Evolutionary conservation across 23 tunicate species (phyloP).

Genomic region (Clavelina lepadiformis): DNA sequence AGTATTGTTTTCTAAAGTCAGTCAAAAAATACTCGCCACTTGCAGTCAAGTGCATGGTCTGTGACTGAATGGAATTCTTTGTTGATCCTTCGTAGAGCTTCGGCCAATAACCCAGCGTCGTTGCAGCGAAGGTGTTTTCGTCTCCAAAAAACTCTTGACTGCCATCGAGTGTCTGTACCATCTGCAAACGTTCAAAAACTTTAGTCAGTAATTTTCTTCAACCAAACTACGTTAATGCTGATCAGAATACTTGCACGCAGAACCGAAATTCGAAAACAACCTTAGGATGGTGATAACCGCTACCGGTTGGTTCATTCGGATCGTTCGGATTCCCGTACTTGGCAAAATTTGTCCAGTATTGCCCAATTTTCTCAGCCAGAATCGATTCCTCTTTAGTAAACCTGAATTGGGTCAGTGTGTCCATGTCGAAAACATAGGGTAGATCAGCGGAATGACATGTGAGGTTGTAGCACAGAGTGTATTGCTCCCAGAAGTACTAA

Average conservation of each 20-base stretch:
- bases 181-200: no score
- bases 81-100: constrained; percentile 21
- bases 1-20: constrained; percentile 18
- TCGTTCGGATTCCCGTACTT: constrained; percentile 77
- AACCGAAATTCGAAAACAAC: no score
- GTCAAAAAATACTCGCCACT: constrained; percentile 15
- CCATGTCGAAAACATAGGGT: constrained; percentile 69
- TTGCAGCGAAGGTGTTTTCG: no score
- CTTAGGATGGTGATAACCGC: no score
- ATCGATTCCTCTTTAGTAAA: constrained; percentile 39
- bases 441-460: constrained; percentile 73
- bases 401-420: constrained; percentile 34
- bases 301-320: no score
- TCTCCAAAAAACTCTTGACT: no score
- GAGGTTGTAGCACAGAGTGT: constrained; percentile 37
- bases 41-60: constrained; percentile 3
- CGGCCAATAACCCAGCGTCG: no score
- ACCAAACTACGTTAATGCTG: no score
- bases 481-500: constrained; percentile 83
- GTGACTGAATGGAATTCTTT: neutral
- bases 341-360: constrained; percentile 73
- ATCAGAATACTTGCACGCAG: no score
- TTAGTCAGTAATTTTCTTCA: no score
- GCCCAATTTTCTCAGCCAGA: constrained; percentile 32
- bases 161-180: no score